These are phyloP conservation scores for Yponomeuta evonymella DNA, from an alignment of 2,888 invertebrate genomes.

Conservation along the genomic window DNA sequence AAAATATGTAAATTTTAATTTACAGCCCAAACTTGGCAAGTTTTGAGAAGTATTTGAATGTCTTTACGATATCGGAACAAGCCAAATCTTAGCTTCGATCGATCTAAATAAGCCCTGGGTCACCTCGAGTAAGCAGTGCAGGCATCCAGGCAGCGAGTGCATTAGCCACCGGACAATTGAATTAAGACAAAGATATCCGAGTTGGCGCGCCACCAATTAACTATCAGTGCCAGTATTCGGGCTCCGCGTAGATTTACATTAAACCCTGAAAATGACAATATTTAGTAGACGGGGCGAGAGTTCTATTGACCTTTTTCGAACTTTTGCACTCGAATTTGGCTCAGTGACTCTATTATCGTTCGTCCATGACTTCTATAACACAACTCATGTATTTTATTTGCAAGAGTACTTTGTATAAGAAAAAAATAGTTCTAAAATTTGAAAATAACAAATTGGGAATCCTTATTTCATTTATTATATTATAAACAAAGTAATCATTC, in stretches of 20 bases:
- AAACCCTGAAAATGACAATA: conserved; percentile 57
- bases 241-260: conserved; percentile 45
- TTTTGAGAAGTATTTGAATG: too few relatives aligned
- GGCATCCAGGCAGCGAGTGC: conserved; percentile 31
- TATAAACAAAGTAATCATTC: too few relatives aligned
- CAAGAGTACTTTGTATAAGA: too few relatives aligned
- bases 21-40: too few relatives aligned
- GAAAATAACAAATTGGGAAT: too few relatives aligned
- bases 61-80: too few relatives aligned
- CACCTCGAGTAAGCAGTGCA: background rate
- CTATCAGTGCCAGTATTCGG: conserved; percentile 46
- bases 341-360: background rate
- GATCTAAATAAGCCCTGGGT: background rate
- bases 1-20: too few relatives aligned
- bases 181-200: conserved; percentile 60
- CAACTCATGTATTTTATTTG: too few relatives aligned
- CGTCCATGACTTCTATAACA: too few relatives aligned
- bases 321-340: conserved; percentile 17
- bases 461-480: too few relatives aligned
- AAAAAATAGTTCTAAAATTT: too few relatives aligned
- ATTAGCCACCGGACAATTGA: conserved; percentile 55
- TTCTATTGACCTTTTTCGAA: conserved; percentile 24
- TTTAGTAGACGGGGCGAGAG: background rate
- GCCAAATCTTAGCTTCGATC: background rate
- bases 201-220: conserved; percentile 66